Conservation (phyloP, 2,888 invertebrate species). For the Eristalis pertinax region DNA sequence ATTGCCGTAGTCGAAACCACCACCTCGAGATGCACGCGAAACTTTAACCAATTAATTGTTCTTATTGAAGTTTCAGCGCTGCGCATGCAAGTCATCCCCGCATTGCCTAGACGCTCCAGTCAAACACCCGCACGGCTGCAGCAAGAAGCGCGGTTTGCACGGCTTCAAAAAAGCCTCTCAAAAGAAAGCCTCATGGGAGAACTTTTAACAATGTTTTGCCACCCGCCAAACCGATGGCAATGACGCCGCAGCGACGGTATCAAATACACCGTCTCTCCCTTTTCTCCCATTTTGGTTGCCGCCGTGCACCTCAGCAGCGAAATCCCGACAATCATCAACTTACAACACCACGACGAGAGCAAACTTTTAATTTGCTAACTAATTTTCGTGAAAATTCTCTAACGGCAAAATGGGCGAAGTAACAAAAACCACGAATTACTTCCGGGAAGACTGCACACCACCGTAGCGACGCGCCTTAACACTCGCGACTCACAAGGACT, state of each 20-base stretch:
- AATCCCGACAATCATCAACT: slow-evolving; percentile 59
- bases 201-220: slow-evolving; percentile 52
- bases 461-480: neutral
- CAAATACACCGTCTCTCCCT: neutral
- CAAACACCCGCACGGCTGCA: neutral
- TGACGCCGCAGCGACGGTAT: slow-evolving; percentile 26
- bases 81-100: slow-evolving; percentile 21
- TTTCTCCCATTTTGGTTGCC: neutral
- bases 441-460: slow-evolving; percentile 44
- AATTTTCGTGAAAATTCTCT: slow-evolving; percentile 54
- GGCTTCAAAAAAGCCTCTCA: slow-evolving; percentile 26
- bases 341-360: slow-evolving; percentile 45
- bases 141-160: slow-evolving; percentile 14
- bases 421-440: slow-evolving; percentile 60
- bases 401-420: slow-evolving; percentile 40
- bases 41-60: slow-evolving; percentile 49
- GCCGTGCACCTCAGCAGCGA: neutral
- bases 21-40: slow-evolving; percentile 2
- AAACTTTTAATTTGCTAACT: slow-evolving; percentile 70
- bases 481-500: slow-evolving; percentile 42
- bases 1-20: neutral
- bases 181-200: slow-evolving; percentile 40
- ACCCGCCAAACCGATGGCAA: slow-evolving; percentile 12
- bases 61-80: slow-evolving; percentile 30
- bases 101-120: neutral